A percentile compares a stretch with the other conserved stretches of the same genome.
Evolutionary conservation across 2,888 invertebrate species (phyloP).

Genomic region (Tuberolachnus salignus): DNA sequence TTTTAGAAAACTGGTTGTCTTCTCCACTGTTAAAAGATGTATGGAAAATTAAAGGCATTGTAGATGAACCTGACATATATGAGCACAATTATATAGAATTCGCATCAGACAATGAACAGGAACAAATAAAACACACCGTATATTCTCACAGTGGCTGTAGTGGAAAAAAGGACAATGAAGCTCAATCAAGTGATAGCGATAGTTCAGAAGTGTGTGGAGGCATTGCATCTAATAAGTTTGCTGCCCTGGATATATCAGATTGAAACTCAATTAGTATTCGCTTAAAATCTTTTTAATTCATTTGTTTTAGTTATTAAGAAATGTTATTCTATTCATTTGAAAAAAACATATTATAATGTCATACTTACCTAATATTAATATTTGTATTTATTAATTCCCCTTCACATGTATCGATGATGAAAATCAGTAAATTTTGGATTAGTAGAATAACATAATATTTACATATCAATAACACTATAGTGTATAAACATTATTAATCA

Average conservation of each 20-base stretch:
- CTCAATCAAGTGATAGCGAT: conserved; percentile 58
- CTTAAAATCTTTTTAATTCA: too few species aligned
- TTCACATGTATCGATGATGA: too few species aligned
- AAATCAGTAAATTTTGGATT: too few species aligned
- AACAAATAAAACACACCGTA: conserved; percentile 43
- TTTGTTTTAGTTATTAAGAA: too few species aligned
- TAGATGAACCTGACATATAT: conserved; percentile 57
- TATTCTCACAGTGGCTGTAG: conserved; percentile 56
- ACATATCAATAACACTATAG: too few species aligned
- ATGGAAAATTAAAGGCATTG: conserved; percentile 44
- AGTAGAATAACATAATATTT: too few species aligned
- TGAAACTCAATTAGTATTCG: background rate
- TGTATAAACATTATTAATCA: too few species aligned
- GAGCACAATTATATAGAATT: conserved; percentile 60
- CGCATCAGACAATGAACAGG: conserved; percentile 61
- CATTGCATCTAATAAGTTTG: conserved; percentile 57
- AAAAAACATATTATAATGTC: too few species aligned
- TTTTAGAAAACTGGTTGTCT: conserved; percentile 30
- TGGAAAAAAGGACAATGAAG: conserved; percentile 57
- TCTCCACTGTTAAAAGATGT: conserved; percentile 33
- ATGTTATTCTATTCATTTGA: too few species aligned
- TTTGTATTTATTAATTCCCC: too few species aligned
- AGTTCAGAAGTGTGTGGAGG: conserved; percentile 58
- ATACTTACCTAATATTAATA: too few species aligned
- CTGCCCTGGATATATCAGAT: conserved; percentile 52